phyloP scores from a whole-genome alignment of 2,113 vertebrate species.

The Caloenas nicobarica region DNA sequence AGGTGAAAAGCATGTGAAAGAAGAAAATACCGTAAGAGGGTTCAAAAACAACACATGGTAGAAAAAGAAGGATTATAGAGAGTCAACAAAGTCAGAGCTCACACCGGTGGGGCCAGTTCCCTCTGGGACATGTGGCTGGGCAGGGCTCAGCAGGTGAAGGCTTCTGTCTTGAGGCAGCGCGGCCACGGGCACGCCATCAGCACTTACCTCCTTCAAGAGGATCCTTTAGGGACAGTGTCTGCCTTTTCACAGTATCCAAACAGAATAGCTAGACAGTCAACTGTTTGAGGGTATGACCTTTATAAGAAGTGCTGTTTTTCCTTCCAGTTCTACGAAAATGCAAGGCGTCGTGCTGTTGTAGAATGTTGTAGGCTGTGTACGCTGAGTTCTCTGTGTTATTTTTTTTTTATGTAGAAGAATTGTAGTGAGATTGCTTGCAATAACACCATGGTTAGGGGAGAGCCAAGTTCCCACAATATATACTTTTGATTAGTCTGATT shows the following conservation, averaged over 20 bases:
- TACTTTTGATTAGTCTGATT: not conserved
- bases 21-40: not conserved
- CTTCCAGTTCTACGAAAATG: not conserved
- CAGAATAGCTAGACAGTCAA: not conserved
- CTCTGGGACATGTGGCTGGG: not conserved
- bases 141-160: not conserved
- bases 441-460: not conserved
- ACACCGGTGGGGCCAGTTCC: not conserved
- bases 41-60: not conserved
- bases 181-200: fast-evolving
- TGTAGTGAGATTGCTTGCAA: not conserved
- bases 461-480: not conserved
- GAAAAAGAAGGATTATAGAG: not conserved
- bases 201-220: not conserved
- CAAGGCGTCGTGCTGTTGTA: not conserved
- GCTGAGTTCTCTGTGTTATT: not conserved
- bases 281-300: not conserved
- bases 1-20: not conserved
- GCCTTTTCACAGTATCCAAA: not conserved
- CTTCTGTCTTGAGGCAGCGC: not conserved
- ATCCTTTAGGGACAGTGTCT: not conserved
- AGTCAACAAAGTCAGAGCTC: not conserved
- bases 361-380: not conserved
- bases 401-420: not conserved
- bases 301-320: not conserved